phyloP scores from a whole-genome alignment of 1,140 invertebrate genomes.

The Drosophila eugracilis region DNA sequence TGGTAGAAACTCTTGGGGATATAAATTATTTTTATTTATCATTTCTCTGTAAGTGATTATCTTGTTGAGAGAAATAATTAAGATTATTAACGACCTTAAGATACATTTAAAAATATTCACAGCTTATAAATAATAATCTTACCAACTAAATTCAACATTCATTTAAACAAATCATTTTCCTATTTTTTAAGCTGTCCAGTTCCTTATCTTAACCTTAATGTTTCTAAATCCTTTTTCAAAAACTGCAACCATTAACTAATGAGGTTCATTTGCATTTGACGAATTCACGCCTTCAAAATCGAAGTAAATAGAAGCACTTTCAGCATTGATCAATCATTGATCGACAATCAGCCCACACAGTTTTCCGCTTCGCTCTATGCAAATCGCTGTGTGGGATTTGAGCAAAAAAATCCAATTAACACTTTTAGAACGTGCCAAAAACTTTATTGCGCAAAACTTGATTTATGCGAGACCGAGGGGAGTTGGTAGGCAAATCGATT shows the following conservation, averaged over 20 bases:
- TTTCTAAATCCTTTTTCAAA: conserved; percentile 1
- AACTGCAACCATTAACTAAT: conserved; percentile 12
- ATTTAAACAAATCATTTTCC: neutral
- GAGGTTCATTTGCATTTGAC: conserved; percentile 37
- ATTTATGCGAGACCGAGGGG: conserved; percentile 56
- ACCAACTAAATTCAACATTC: too few relatives aligned
- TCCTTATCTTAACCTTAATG: neutral
- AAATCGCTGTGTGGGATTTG: conserved; percentile 32
- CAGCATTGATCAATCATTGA: conserved; percentile 38
- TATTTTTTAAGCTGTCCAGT: neutral
- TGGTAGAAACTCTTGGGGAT: neutral
- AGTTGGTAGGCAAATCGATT: conserved; percentile 41
- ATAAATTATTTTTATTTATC: conserved; percentile 27
- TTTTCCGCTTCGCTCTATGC: conserved; percentile 13
- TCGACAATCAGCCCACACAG: conserved; percentile 32
- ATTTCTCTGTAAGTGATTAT: conserved; percentile 10
- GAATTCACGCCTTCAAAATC: conserved; percentile 4
- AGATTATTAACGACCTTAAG: neutral
- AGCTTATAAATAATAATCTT: neutral
- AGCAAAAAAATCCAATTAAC: conserved; percentile 56
- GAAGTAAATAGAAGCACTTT: conserved; percentile 36
- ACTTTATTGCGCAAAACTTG: conserved; percentile 65
- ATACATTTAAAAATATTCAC: neutral
- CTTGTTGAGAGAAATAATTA: neutral
- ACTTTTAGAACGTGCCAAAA: conserved; percentile 67